Conservation (phyloP, 2,113 vertebrate genomes). For the Lamprologus callipterus region DNA sequence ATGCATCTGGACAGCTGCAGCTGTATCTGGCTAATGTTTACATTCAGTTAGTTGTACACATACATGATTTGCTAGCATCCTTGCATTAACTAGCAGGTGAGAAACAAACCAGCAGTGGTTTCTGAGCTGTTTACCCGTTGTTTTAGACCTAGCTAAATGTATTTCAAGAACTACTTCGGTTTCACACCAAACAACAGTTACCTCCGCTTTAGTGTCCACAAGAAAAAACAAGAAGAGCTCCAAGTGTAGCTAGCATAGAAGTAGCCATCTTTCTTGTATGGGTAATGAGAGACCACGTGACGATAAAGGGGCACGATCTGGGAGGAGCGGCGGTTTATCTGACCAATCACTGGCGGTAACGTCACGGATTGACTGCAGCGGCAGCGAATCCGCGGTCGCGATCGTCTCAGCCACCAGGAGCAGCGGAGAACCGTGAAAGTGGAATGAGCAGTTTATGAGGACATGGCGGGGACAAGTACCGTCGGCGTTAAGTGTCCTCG, state of each 20-base stretch:
- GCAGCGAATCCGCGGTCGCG: neutral
- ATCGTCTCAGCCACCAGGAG: neutral
- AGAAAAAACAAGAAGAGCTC: neutral
- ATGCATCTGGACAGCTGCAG: neutral
- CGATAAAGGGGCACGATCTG: accelerated
- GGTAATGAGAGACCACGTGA: neutral
- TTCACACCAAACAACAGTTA: neutral
- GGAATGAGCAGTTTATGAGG: neutral
- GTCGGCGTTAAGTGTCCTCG: neutral
- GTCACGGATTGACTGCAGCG: accelerated
- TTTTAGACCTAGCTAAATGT: neutral
- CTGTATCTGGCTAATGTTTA: neutral
- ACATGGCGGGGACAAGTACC: neutral
- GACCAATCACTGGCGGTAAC: neutral
- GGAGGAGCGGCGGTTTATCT: accelerated
- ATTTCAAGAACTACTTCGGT: accelerated
- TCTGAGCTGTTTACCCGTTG: neutral
- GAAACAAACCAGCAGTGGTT: neutral
- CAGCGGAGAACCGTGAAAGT: neutral
- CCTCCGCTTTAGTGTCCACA: neutral
- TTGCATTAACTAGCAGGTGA: neutral
- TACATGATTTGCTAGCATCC: neutral
- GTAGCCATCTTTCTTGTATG: neutral
- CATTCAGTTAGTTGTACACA: neutral
- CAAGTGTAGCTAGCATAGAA: neutral